Evolutionary conservation across 64 coral and sea anemone species (phyloP).

Genomic region (Stylophora pistillata): DNA sequence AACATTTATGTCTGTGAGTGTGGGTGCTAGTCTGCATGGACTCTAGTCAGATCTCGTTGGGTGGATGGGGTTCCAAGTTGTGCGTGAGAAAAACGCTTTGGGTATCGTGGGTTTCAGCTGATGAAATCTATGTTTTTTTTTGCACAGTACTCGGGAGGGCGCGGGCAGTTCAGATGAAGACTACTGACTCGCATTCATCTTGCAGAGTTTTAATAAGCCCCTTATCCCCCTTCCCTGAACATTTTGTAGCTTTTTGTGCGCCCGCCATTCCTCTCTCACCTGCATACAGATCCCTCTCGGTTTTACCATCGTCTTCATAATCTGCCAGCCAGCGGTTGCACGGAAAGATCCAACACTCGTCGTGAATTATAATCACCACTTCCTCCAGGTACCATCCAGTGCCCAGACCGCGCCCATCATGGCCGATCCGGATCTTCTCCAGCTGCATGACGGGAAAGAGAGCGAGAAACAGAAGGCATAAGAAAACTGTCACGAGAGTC

Average conservation of each 20-base stretch:
- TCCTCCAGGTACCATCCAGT: slow-evolving; percentile 94
- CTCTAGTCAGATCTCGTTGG: too few relatives aligned
- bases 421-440: slow-evolving; percentile 93
- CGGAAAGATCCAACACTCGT: slow-evolving; percentile 95
- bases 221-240: too few relatives aligned
- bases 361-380: slow-evolving; percentile 86
- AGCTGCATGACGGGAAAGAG: slow-evolving; percentile 32
- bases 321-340: slow-evolving; percentile 97
- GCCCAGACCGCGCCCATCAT: slow-evolving; percentile 85
- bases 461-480: neutral
- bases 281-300: slow-evolving; percentile 88
- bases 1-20: too few relatives aligned
- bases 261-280: slow-evolving; percentile 19
- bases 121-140: too few relatives aligned
- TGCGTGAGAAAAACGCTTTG: too few relatives aligned
- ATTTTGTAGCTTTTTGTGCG: neutral
- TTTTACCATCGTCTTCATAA: slow-evolving; percentile 95
- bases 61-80: too few relatives aligned
- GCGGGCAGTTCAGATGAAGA: too few relatives aligned
- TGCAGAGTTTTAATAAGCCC: too few relatives aligned
- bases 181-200: too few relatives aligned
- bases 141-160: too few relatives aligned
- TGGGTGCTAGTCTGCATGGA: too few relatives aligned
- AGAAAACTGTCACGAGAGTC: neutral
- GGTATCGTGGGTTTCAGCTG: too few relatives aligned